Evolutionary conservation across 2,797 vertebrate genomes (phyloP), one percentile per base, ranked within the genome.

Genomic region (Mus spretus): DNA sequence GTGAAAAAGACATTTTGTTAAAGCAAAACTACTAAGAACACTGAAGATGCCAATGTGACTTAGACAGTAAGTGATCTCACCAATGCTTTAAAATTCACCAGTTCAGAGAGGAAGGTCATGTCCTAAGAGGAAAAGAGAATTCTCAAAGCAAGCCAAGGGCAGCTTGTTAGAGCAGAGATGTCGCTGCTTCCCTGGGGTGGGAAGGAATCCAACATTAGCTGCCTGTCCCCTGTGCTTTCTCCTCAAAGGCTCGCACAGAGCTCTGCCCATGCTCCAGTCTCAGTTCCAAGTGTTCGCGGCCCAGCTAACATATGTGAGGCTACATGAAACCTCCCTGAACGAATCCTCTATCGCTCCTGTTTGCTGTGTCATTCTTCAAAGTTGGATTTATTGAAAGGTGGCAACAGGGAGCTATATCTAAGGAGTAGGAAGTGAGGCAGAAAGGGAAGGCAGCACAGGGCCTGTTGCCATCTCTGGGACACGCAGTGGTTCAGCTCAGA

Each of bases 1-100:
- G 34, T 65, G 57, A 94, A 80, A 88, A 85, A 83, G 57, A 93
- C 57, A 59, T 90, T 87, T 87, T 84, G 81, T 93, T 89, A 96
- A 91, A 93, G 57, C n/a, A 88, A 70, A 89, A 77, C 83, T 74
- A 80, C 63, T 44, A 90, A 92, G 26, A 44, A 75, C 88, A 50
- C 44, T 63, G 63, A 84, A 24, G 34, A 34, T 50, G 40, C 26
- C 26, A 13, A 47, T 10, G 50, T 72, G 85, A 75, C 50, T 44
- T 44, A 14, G 91, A 95, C 75, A 79, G 28, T 40, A 92, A 79
- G 53, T 44, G 84, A 83, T 50, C 63, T 93, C 87, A 50, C 40
- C 7, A 40, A 22, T 34, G 53, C 40, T 5, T 50, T 88, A 37
- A 81, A 47, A 78, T 34, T 59, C 19, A 6, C 37, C 74, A 50